These are phyloP conservation scores for Momotus momota DNA, from an alignment of 2,797 vertebrate species.

Conservation along the genomic window DNA sequence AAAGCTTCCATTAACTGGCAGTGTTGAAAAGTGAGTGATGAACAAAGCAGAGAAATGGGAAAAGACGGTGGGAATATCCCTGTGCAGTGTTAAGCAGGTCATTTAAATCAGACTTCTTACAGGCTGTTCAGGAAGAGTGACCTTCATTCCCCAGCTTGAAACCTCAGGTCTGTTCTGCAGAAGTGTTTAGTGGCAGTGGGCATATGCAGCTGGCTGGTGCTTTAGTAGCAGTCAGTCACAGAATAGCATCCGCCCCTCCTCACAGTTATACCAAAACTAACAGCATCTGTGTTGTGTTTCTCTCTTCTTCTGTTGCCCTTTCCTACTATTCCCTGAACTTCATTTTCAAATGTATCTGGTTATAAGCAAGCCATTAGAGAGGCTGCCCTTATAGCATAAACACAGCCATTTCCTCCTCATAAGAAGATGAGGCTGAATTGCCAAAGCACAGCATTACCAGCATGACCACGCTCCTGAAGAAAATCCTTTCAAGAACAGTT, in stretches of 20 bases:
- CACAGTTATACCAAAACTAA: neutral
- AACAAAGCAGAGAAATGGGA: neutral
- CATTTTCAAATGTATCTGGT: neutral
- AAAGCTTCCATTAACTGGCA: neutral
- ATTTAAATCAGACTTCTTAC: neutral
- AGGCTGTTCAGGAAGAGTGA: neutral
- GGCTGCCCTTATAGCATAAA: neutral
- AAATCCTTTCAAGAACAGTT: neutral
- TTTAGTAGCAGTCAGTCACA: neutral
- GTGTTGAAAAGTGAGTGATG: neutral
- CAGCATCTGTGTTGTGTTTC: neutral
- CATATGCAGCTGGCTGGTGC: neutral
- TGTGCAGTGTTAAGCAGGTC: neutral
- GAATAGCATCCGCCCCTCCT: neutral
- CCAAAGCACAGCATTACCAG: neutral
- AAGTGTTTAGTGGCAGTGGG: accelerated
- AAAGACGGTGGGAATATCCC: neutral
- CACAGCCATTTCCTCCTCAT: too few relatives aligned
- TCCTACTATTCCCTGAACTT: neutral
- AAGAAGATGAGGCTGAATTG: neutral
- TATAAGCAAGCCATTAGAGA: neutral
- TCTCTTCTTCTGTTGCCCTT: neutral
- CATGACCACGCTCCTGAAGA: neutral
- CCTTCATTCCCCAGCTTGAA: neutral
- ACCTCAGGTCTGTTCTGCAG: neutral